Percentiles rank a stretch among this genome's conserved stretches.
Evolutionary conservation across 2,888 invertebrate genomes (phyloP).

Genomic region (Platynereis dumerilii): DNA sequence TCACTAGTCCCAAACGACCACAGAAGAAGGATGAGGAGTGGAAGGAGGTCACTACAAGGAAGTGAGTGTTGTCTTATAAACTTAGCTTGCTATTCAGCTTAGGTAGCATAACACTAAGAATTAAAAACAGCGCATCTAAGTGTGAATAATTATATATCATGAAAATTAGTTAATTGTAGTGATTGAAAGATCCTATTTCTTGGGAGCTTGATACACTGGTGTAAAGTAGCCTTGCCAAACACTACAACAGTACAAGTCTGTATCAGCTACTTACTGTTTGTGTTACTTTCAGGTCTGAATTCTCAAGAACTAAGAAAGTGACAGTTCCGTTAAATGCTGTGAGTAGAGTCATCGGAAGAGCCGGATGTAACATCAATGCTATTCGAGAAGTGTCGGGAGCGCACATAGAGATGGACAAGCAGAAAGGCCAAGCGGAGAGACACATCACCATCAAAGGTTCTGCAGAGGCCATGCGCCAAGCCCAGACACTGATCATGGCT

Average conservation of each 20-base stretch:
- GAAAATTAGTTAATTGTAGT: too few relatives aligned
- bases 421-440: constrained; percentile 69
- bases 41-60: constrained; percentile 92
- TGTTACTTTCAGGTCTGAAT: constrained; percentile 14
- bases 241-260: too few relatives aligned
- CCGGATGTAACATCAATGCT: constrained; percentile 97
- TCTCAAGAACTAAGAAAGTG: constrained; percentile 77
- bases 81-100: too few relatives aligned
- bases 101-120: too few relatives aligned
- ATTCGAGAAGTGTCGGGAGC: constrained; percentile 96
- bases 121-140: too few relatives aligned
- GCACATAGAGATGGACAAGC: constrained; percentile 98
- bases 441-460: constrained; percentile 96
- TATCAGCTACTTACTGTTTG: too few relatives aligned
- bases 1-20: constrained; percentile 53
- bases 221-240: too few relatives aligned
- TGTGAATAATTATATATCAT: too few relatives aligned
- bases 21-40: constrained; percentile 81
- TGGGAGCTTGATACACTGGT: too few relatives aligned
- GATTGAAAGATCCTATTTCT: too few relatives aligned
- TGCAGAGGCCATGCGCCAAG: constrained; percentile 89
- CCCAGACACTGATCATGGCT: constrained; percentile 86
- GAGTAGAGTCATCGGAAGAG: constrained; percentile 95
- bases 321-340: constrained; percentile 93
- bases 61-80: too few relatives aligned